A percentile compares a stretch with the other conserved stretches of the same genome.
Conservation (phyloP, 2,113 vertebrate species). For the Spea bombifrons region DNA sequence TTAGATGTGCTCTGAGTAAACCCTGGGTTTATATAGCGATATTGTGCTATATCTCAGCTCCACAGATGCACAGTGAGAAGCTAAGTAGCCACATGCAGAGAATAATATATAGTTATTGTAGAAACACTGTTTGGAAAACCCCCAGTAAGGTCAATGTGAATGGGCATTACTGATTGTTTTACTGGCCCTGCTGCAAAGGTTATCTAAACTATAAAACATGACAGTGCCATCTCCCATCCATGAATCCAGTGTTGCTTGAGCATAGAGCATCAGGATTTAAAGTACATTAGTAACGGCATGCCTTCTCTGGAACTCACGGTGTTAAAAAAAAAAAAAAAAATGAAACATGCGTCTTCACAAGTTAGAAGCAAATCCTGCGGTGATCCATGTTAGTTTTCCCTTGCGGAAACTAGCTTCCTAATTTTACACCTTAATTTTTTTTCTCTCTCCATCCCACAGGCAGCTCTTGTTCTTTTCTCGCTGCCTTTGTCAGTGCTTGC, state of each 20-base stretch:
- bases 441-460: slow-evolving; percentile 22
- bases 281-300: too few species aligned
- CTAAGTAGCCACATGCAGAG: slow-evolving; percentile 6
- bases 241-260: too few species aligned
- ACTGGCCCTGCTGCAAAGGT: slow-evolving; percentile 11
- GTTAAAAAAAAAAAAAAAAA: background rate
- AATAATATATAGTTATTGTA: slow-evolving; percentile 15
- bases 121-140: slow-evolving; percentile 7
- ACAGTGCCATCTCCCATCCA: too few species aligned
- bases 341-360: background rate
- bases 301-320: background rate
- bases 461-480: slow-evolving; percentile 12
- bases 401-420: background rate
- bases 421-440: slow-evolving; percentile 25
- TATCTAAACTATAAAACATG: slow-evolving; percentile 4
- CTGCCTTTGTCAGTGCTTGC: slow-evolving; percentile 20
- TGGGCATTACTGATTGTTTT: slow-evolving; percentile 32
- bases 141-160: background rate
- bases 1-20: slow-evolving; percentile 31
- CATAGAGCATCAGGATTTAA: too few species aligned
- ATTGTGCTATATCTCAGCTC: background rate
- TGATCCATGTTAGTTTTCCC: slow-evolving; percentile 21
- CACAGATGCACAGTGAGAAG: background rate
- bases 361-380: slow-evolving; percentile 14
- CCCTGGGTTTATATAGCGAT: slow-evolving; percentile 10